Base-by-base conservation (phyloP, 2,113 vertebrate species). In the Rattus rattus region DNA sequence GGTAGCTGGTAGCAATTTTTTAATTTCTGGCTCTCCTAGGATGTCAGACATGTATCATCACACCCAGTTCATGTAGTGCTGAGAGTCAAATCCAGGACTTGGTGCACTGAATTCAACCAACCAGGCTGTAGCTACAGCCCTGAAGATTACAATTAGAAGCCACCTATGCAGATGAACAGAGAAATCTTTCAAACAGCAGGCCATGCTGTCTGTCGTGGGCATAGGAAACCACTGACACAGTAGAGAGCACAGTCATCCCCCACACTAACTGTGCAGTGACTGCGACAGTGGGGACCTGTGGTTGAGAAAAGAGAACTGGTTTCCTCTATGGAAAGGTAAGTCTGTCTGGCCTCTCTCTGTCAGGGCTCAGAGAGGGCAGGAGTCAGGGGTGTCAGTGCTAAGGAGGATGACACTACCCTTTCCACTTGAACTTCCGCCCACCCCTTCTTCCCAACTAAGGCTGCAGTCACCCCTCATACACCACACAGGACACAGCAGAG, bases 191-290 rank as follows among this genome's bases (percentile, higher is more conserved):
- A 39, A 75, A 47, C 1, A 67, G 5, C 33, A 26, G 76, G 59
- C 20, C 22, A 20, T 0, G 17, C 20, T 0, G 1, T 8, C 19
- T 28, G 0, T 7, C 30, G 47, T 9, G 61, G 14, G 1, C 9
- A 54, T 59, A 63, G 28, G 3, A 33, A 16, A 10, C 3, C 20
- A 8, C 59, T 47, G 86, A 28, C 17, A 24, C 33, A 16, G 73
- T 0, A 2, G 43, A n/a, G 36, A 22, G 2, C 1, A 36, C 4
- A 33, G 12, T 6, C 61, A 86, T 28, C 30, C 28, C 30, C 16
- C 59, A 5, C 75, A 26, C 49, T 49, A 28, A 63, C 49, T 13
- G 5, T 10, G 39, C 8, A 3, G 1, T 17, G 33, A 8, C 0
- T 43, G 43, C 43, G 43, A 13, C 11, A 36, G 43, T 47, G 61